Percentiles rank a stretch among this genome's conserved stretches.
These are phyloP conservation scores for Pygoscelis antarcticus DNA, from an alignment of 2,113 vertebrate species.

Conservation along the genomic window DNA sequence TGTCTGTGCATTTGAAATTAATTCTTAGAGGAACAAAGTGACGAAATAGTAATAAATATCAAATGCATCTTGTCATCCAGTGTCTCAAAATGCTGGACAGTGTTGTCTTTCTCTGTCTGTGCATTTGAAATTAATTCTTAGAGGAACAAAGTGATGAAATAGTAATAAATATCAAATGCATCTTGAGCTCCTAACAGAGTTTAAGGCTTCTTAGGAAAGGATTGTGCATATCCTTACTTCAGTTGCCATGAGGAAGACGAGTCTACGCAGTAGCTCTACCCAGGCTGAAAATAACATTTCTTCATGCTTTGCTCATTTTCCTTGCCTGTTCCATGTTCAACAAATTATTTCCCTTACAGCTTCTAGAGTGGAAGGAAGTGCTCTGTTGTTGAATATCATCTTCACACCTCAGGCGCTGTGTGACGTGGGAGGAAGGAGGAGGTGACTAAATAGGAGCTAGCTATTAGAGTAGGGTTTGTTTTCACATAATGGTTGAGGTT, in stretches of 20 bases:
- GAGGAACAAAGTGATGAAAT: not conserved
- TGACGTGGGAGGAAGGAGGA: not conserved
- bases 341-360: not conserved
- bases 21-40: not conserved
- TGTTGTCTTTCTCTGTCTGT: not conserved
- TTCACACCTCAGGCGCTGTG: not conserved
- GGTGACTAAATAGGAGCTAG: not conserved
- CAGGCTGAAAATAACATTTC: not conserved
- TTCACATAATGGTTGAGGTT: not conserved
- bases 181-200: not conserved
- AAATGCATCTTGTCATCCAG: not conserved
- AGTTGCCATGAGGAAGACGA: not conserved
- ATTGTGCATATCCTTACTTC: not conserved
- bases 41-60: not conserved
- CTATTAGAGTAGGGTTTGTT: not conserved
- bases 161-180: not conserved
- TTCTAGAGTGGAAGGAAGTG: not conserved
- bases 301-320: not conserved
- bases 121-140: not conserved
- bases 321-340: not conserved
- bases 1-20: not conserved
- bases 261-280: not conserved
- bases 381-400: not conserved
- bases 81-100: not conserved
- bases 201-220: not conserved